These are phyloP conservation scores for Cephus spinipes DNA, from an alignment of 2,888 invertebrate species.

Conservation along the genomic window DNA sequence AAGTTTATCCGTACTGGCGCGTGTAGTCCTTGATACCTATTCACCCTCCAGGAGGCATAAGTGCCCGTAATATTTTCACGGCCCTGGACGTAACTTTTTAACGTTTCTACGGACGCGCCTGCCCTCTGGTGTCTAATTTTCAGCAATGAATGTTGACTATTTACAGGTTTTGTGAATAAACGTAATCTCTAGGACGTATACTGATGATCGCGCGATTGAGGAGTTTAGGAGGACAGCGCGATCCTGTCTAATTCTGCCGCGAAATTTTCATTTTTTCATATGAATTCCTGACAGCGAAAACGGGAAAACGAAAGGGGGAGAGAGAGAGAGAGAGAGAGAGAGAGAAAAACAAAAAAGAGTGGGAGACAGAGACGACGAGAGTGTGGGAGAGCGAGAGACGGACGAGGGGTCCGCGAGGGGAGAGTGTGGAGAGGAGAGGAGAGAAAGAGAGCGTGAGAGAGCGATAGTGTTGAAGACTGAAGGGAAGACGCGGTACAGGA, in stretches of 20 bases:
- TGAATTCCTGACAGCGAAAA: no score
- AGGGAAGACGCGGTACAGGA: no score
- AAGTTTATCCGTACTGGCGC: no score
- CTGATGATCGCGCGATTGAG: slow-evolving; percentile 27
- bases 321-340: neutral
- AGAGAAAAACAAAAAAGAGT: neutral
- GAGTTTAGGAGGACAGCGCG: no score
- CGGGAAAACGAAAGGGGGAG: no score
- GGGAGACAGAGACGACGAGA: no score
- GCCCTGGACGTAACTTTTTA: slow-evolving; percentile 53
- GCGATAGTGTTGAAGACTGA: no score
- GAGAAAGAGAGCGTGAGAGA: no score
- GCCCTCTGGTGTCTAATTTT: slow-evolving; percentile 62
- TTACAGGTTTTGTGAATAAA: slow-evolving; percentile 49
- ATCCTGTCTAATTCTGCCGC: neutral
- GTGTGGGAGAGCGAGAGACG: no score
- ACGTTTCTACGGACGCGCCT: slow-evolving; percentile 45
- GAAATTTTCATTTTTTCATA: neutral
- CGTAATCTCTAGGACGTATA: slow-evolving; percentile 37
- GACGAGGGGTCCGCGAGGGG: neutral
- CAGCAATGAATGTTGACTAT: slow-evolving; percentile 57
- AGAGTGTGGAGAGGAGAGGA: neutral
- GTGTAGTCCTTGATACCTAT: no score
- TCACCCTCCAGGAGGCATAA: no score
- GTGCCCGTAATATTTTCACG: slow-evolving; percentile 34